Evolutionary conservation across 2,888 invertebrate species (phyloP).

Genomic region (Dromius quadrimaculatus): DNA sequence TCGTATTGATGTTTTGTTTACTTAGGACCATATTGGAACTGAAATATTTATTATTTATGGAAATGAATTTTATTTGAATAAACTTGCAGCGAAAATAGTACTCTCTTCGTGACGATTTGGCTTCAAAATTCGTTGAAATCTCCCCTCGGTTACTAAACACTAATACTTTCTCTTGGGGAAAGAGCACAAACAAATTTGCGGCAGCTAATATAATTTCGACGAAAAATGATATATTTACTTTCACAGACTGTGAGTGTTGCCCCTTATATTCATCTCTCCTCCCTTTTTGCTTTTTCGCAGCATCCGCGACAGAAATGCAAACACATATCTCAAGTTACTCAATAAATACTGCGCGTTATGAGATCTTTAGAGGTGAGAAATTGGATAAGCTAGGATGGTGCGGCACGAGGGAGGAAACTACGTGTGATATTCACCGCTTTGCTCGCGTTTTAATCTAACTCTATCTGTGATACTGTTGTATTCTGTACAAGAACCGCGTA

Average conservation of each 20-base stretch:
- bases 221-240: slow-evolving; percentile 40
- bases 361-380: slow-evolving; percentile 47
- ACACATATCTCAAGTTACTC: slow-evolving; percentile 40
- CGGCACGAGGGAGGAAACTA: not conserved
- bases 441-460: slow-evolving; percentile 31
- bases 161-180: too few species aligned
- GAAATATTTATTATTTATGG: too few species aligned
- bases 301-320: slow-evolving; percentile 9
- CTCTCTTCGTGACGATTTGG: too few species aligned
- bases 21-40: slow-evolving; percentile 19
- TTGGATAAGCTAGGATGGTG: slow-evolving; percentile 21
- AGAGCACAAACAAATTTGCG: slow-evolving; percentile 15
- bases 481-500: not conserved
- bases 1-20: slow-evolving; percentile 7
- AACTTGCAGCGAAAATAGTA: too few species aligned
- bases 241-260: slow-evolving; percentile 3
- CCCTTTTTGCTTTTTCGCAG: not conserved
- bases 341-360: slow-evolving; percentile 41
- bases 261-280: not conserved
- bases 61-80: too few species aligned
- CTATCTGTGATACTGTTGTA: slow-evolving; percentile 19
- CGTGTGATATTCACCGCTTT: slow-evolving; percentile 24
- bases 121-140: too few species aligned
- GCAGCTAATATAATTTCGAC: slow-evolving; percentile 22
- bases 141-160: too few species aligned